Evolutionary conservation across 2,113 vertebrate species (phyloP), one percentile per base, ranked within the genome.

Genomic region (Chaetops frenatus): DNA sequence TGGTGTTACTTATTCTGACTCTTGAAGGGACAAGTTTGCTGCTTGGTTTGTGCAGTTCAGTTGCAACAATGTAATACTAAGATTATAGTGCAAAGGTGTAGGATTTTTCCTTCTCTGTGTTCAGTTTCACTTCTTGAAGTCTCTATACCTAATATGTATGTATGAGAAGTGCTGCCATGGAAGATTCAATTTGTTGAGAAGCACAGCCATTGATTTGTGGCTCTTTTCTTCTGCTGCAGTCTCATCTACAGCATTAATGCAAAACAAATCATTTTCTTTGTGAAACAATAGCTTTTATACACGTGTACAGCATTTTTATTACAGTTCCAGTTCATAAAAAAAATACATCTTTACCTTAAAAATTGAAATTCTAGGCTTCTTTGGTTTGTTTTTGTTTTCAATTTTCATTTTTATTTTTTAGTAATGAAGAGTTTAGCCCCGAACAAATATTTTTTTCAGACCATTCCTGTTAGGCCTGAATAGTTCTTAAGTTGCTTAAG

Each of bases 101-200:
- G 50, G 23, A 82, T 38, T 91, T 92, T 84, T 80, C 38, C 70
- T 73, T 62, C 28, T 60, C 42, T 45, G 10, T 77, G 21, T 50
- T 82, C 69, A 35, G 60, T 70, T 94, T 83, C 38, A 3, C 24
- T 83, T 69, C 35, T 71, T 70, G 42, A 81, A 83, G 35, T 27
- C n/a, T 86, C 33, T 71, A 28, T 54, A 61, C n/a, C 61, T 77
- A 47, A 86, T 83, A 86, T 7, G 44, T 81, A 86, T 92, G 87
- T 70, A 88, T 3, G 5, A 78, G 88, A 93, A 78, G 56, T 1
- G 6, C 81, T 56, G 82, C 60, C 76, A 38, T 67, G 76, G 67
- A 92, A 94, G 71, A 94, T 82, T 92, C 91, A 93, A 86, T 96
- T 96, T 96, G 27, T 88, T 83, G 85, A 94, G 86, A 97, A 78